Percentiles rank a stretch among this genome's conserved stretches.
These are phyloP conservation scores for Torymus aiolomorphi DNA, from an alignment of 2,888 invertebrate genomes.

Conservation along the genomic window DNA sequence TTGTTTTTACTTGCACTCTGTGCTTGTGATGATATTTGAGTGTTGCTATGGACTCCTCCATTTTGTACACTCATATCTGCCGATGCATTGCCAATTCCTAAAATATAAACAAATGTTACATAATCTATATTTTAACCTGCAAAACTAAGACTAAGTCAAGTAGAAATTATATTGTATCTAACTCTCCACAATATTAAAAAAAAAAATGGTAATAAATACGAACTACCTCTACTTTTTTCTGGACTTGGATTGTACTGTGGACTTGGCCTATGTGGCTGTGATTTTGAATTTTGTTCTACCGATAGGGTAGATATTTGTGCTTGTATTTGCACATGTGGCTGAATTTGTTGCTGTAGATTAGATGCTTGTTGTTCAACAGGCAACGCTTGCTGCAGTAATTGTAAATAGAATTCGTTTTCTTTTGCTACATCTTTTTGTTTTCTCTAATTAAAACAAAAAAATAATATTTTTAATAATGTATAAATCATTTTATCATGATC, in stretches of 20 bases:
- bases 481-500: not conserved
- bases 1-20: constrained; percentile 75
- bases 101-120: constrained; percentile 32
- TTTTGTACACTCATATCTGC: constrained; percentile 71
- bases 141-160: not conserved
- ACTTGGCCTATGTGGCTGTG: constrained; percentile 72
- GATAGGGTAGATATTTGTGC: constrained; percentile 66
- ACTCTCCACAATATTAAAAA: not conserved
- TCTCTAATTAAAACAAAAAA: constrained; percentile 77
- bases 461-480: constrained; percentile 7
- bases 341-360: constrained; percentile 69
- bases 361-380: constrained; percentile 80
- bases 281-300: constrained; percentile 71
- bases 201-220: constrained; percentile 67
- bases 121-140: constrained; percentile 9
- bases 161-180: not conserved
- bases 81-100: constrained; percentile 53
- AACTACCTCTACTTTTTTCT: constrained; percentile 77
- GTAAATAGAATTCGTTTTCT: constrained; percentile 96
- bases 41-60: constrained; percentile 71
- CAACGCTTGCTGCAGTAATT: constrained; percentile 92
- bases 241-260: constrained; percentile 75
- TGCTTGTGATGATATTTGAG: constrained; percentile 68
- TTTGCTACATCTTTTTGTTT: constrained; percentile 95
- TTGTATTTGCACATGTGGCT: constrained; percentile 68